Evolutionary conservation across 2,888 invertebrate species (phyloP).

Genomic region (Galerucella nymphaeae): DNA sequence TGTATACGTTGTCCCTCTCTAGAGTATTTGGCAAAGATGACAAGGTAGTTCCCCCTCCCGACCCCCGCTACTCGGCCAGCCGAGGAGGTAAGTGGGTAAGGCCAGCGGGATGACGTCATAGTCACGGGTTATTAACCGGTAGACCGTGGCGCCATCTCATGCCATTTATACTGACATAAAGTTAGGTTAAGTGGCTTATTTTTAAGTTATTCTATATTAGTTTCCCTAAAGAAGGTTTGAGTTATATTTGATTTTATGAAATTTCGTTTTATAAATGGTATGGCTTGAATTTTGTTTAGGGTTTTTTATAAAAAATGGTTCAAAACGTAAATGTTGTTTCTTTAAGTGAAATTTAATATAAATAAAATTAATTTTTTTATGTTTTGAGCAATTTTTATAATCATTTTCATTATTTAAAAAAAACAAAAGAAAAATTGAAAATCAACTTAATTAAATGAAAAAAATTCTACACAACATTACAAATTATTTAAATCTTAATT

Average conservation of each 20-base stretch:
- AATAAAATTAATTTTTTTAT: not conserved
- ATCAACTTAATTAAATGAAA: no score
- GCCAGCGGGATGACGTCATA: slow-evolving; percentile 60
- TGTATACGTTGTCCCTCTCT: slow-evolving; percentile 69
- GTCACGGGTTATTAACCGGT: slow-evolving; percentile 50
- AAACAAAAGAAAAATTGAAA: no score
- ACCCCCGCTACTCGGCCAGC: slow-evolving; percentile 59
- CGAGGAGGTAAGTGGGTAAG: slow-evolving; percentile 67
- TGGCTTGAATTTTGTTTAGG: not conserved
- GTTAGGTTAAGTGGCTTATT: slow-evolving; percentile 38
- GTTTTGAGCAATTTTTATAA: slow-evolving; percentile 1
- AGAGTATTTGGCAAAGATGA: slow-evolving; percentile 65
- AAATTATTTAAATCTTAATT: no score
- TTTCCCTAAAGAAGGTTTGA: slow-evolving; percentile 3
- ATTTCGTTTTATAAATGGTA: not conserved
- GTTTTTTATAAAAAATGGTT: not conserved
- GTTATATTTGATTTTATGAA: not conserved
- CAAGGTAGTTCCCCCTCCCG: slow-evolving; percentile 67
- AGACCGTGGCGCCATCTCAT: slow-evolving; percentile 53
- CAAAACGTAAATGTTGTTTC: not conserved
- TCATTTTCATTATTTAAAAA: slow-evolving; percentile 3
- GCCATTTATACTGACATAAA: slow-evolving; percentile 47
- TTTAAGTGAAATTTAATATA: not conserved
- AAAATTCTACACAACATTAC: no score
- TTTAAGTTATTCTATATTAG: slow-evolving; percentile 4